These are phyloP conservation scores for Pseudorhiza aurosa DNA, from an alignment of 30 jellyfish, hydroid and myxozoan species.

Conservation along the genomic window DNA sequence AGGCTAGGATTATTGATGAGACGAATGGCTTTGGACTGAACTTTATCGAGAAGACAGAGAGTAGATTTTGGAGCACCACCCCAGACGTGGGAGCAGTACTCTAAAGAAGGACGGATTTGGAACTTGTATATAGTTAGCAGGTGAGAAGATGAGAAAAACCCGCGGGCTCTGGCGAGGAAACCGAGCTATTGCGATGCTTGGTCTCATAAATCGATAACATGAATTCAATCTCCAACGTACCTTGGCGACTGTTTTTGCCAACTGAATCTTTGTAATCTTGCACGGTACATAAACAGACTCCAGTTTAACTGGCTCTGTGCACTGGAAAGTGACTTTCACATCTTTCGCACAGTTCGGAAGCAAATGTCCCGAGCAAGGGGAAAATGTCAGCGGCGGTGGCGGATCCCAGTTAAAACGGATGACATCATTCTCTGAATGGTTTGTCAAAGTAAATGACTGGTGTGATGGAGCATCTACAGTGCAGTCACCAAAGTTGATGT, in stretches of 20 bases:
- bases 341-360: slow-evolving; percentile 92
- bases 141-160: no score
- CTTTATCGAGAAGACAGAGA: no score
- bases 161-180: no score
- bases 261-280: slow-evolving; percentile 64
- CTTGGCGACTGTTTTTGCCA: slow-evolving; percentile 46
- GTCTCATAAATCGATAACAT: no score
- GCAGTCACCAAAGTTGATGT: slow-evolving; percentile 81
- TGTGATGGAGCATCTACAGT: slow-evolving; percentile 33
- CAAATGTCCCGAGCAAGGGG: slow-evolving; percentile 87
- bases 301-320: slow-evolving; percentile 56
- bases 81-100: no score
- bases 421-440: slow-evolving; percentile 71
- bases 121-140: no score
- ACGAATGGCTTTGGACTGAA: no score
- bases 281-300: slow-evolving; percentile 68
- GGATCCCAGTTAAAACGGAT: slow-evolving; percentile 81
- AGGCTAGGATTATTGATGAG: no score
- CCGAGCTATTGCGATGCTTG: no score
- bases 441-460: slow-evolving; percentile 75
- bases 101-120: no score
- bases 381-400: slow-evolving; percentile 70
- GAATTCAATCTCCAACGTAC: no score
- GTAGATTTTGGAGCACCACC: no score
- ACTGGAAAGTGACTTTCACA: slow-evolving; percentile 62